Evolutionary conservation across 2,797 vertebrate species (phyloP).

Genomic region (Ara ararauna): DNA sequence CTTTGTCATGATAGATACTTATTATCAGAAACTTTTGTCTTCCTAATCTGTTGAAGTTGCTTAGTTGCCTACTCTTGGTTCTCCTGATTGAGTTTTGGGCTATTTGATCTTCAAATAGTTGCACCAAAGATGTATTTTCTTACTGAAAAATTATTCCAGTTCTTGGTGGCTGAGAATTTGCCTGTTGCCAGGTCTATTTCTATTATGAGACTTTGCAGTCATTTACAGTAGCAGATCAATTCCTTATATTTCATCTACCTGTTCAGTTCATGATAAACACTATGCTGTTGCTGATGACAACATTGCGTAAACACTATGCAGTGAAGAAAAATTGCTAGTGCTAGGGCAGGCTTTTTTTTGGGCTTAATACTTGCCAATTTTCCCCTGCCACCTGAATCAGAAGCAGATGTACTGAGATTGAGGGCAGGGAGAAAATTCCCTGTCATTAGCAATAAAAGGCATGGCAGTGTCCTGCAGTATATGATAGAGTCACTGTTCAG

Average conservation of each 20-base stretch:
- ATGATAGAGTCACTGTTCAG: neutral
- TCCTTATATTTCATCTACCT: neutral
- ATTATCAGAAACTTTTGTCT: neutral
- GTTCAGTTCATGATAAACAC: neutral
- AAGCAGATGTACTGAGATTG: neutral
- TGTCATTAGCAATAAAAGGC: neutral
- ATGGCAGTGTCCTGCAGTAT: neutral
- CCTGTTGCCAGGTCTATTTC: neutral
- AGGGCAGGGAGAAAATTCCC: neutral
- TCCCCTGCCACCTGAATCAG: slow-evolving; percentile 4
- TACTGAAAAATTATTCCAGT: neutral
- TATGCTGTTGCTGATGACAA: neutral
- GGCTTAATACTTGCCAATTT: neutral
- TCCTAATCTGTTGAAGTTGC: neutral
- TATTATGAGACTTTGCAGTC: neutral
- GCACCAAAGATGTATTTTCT: neutral
- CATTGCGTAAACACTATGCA: neutral
- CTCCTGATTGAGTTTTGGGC: neutral
- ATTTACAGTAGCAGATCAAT: neutral
- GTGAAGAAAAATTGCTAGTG: neutral
- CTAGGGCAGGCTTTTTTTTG: neutral
- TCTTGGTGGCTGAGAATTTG: neutral
- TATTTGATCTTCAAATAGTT: neutral
- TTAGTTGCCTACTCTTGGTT: neutral
- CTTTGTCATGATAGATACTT: neutral